Conservation (phyloP, 2,888 invertebrate species). For the Julus scandinavius region DNA sequence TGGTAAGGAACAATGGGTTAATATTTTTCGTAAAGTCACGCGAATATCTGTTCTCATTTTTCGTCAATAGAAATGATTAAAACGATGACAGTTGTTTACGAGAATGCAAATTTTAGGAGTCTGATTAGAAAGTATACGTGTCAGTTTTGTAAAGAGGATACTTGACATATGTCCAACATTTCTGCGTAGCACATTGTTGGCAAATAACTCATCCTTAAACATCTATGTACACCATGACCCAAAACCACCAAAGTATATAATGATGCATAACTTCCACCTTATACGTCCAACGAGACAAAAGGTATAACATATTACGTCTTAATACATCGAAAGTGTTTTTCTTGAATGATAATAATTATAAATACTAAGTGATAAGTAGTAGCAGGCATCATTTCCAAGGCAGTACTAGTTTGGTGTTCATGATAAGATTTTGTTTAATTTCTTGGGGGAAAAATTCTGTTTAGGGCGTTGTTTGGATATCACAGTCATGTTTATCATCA, state of each 20-base stretch:
- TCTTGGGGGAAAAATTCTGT: background rate
- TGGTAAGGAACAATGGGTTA: background rate
- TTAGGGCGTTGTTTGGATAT: background rate
- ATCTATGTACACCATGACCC: slow-evolving; percentile 4
- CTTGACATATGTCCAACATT: slow-evolving; percentile 22
- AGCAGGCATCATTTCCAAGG: background rate
- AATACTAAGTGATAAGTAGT: background rate
- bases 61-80: background rate
- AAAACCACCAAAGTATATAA: background rate
- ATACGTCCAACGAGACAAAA: slow-evolving; percentile 16
- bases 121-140: background rate
- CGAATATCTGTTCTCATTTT: background rate
- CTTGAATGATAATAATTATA: background rate
- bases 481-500: background rate
- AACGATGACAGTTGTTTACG: background rate
- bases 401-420: background rate
- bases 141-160: background rate
- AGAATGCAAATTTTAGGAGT: background rate
- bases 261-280: slow-evolving; percentile 11
- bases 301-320: background rate
- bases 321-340: background rate
- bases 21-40: background rate
- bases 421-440: background rate
- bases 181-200: background rate
- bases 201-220: slow-evolving; percentile 6